Evolutionary conservation across 2,113 vertebrate genomes (phyloP).

Genomic region (Tychaedon coryphoeus): DNA sequence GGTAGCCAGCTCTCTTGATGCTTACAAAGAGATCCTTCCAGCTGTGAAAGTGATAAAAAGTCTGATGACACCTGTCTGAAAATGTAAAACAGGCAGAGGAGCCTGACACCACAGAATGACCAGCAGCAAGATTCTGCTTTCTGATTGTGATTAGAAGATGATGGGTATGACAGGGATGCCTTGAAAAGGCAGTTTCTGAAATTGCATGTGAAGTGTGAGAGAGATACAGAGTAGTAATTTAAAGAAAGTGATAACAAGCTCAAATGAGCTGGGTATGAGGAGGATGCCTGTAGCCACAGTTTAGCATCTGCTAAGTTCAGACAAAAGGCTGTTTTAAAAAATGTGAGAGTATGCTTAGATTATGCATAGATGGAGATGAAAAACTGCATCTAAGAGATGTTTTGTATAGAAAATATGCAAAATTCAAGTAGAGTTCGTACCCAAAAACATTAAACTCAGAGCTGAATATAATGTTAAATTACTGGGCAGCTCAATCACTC

Average conservation of each 20-base stretch:
- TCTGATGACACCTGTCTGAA: background rate
- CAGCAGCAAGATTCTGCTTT: background rate
- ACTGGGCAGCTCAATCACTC: background rate
- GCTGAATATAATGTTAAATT: background rate
- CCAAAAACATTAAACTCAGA: background rate
- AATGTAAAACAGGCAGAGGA: background rate
- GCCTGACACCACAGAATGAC: background rate
- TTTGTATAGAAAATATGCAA: background rate
- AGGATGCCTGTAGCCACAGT: background rate
- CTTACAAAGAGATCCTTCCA: background rate
- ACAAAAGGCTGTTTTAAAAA: background rate
- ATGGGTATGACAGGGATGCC: background rate
- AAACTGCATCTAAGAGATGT: background rate
- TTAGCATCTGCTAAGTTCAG: background rate
- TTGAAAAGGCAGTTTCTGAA: slow-evolving; percentile 27
- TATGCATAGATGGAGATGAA: background rate
- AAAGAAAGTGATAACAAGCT: slow-evolving; percentile 19
- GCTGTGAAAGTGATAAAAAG: background rate
- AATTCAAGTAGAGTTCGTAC: background rate
- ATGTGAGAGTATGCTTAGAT: background rate
- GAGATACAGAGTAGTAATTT: background rate
- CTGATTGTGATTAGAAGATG: background rate
- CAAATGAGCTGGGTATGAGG: background rate
- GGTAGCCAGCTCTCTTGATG: background rate
- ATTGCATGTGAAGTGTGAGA: background rate